These are phyloP conservation scores for Polyommatus icarus DNA, from an alignment of 2,888 invertebrate genomes.

Conservation along the genomic window DNA sequence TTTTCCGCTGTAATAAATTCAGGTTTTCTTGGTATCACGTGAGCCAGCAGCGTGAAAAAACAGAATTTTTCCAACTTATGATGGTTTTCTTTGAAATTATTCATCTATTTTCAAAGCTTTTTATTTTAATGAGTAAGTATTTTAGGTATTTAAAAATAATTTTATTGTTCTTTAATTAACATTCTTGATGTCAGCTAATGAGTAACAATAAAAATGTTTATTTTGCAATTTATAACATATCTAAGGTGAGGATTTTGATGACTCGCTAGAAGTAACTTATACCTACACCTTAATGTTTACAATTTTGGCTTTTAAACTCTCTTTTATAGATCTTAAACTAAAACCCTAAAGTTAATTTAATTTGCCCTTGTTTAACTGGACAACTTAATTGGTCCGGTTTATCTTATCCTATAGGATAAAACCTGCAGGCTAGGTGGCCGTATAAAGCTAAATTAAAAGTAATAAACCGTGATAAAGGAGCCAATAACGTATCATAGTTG, in stretches of 20 bases:
- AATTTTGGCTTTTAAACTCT: no score
- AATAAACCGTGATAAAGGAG: slow-evolving; percentile 25
- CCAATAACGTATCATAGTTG: slow-evolving; percentile 23
- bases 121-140: not conserved
- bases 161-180: no score
- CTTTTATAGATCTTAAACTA: not conserved
- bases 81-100: not conserved
- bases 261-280: no score
- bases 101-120: not conserved
- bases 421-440: slow-evolving; percentile 12
- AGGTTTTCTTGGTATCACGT: not conserved
- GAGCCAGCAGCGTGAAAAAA: not conserved
- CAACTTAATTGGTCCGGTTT: slow-evolving; percentile 1
- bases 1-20: slow-evolving; percentile 26
- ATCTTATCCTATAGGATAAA: slow-evolving; percentile 4
- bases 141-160: no score
- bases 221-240: no score
- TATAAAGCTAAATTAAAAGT: slow-evolving; percentile 27
- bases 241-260: no score
- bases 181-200: no score
- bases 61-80: not conserved
- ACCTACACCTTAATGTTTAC: no score
- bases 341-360: not conserved
- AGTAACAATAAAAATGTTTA: no score
- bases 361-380: not conserved